Conservation (phyloP, 1,140 invertebrate species). For the Varroa destructor region DNA sequence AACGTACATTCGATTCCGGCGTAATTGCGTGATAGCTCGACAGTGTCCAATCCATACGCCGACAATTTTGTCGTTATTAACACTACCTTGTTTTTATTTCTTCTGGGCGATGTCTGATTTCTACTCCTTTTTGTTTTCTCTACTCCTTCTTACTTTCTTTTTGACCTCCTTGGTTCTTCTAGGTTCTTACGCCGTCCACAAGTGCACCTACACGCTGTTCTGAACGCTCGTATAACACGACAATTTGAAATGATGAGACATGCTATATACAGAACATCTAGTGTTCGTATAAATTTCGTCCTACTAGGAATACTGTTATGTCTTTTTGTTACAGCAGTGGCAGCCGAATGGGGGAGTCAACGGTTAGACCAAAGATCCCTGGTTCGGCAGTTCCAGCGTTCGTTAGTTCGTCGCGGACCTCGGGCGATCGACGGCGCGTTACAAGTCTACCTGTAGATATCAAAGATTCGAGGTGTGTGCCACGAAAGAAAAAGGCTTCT, state of each 20-base stretch:
- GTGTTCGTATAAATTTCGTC: neutral
- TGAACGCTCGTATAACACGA: neutral
- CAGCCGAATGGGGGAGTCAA: conserved; percentile 1
- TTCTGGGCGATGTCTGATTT: no score
- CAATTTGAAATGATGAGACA: neutral
- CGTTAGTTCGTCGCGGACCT: neutral
- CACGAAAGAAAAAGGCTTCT: neutral
- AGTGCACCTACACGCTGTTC: no score
- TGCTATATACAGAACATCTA: neutral
- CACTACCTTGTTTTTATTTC: no score
- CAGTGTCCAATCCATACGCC: no score
- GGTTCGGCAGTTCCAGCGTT: conserved; percentile 24
- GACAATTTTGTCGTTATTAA: no score
- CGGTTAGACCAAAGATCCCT: conserved; percentile 10
- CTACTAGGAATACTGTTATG: neutral
- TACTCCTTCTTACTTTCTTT: no score
- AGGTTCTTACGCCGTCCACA: no score
- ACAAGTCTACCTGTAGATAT: conserved; percentile 7
- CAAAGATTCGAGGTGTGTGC: neutral
- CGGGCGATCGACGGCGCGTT: neutral
- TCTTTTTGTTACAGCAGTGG: neutral
- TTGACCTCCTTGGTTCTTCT: no score
- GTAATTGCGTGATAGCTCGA: no score
- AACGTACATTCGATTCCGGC: no score
- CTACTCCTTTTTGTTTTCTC: no score